These are phyloP conservation scores for Drosophila nikananu DNA, from an alignment of 1,140 invertebrate genomes.

Conservation along the genomic window DNA sequence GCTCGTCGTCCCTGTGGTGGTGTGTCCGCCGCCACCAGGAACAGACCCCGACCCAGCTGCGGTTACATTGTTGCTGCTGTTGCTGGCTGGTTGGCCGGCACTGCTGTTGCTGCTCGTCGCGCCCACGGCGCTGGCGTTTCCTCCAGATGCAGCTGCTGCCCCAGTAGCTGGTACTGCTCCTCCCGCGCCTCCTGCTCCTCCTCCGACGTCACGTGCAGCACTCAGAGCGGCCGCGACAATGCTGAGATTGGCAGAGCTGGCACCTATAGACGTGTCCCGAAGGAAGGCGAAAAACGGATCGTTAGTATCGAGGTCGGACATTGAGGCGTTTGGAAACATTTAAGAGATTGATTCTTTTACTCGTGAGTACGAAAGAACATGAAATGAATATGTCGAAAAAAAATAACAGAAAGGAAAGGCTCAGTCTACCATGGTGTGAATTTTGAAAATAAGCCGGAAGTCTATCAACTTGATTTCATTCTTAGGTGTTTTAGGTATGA, in stretches of 20 bases:
- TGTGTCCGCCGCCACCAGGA: slow-evolving; percentile 24
- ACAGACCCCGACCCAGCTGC: slow-evolving; percentile 34
- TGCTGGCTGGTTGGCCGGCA: slow-evolving; percentile 61
- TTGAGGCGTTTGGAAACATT: slow-evolving; percentile 13
- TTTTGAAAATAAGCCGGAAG: neutral
- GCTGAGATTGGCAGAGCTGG: slow-evolving; percentile 69
- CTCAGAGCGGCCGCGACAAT: slow-evolving; percentile 69
- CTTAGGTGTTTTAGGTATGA: too few relatives aligned
- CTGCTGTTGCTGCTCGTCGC: slow-evolving; percentile 55
- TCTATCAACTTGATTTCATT: neutral
- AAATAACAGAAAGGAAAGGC: slow-evolving; percentile 13
- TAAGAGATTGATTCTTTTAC: slow-evolving; percentile 5
- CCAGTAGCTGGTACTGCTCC: slow-evolving; percentile 19
- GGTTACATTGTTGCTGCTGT: slow-evolving; percentile 60
- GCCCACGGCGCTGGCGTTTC: slow-evolving; percentile 68
- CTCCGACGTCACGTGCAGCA: slow-evolving; percentile 62
- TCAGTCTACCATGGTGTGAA: slow-evolving; percentile 13
- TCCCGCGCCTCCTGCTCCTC: slow-evolving; percentile 29
- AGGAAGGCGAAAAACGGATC: slow-evolving; percentile 11
- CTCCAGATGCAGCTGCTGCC: slow-evolving; percentile 29
- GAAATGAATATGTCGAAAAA: slow-evolving; percentile 17
- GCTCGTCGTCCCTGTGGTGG: slow-evolving; percentile 14
- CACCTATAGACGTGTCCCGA: slow-evolving; percentile 40
- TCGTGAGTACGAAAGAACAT: slow-evolving; percentile 15
- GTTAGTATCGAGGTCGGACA: slow-evolving; percentile 45